Conservation (phyloP, 2,888 invertebrate species). For the Polietes domitor region DNA sequence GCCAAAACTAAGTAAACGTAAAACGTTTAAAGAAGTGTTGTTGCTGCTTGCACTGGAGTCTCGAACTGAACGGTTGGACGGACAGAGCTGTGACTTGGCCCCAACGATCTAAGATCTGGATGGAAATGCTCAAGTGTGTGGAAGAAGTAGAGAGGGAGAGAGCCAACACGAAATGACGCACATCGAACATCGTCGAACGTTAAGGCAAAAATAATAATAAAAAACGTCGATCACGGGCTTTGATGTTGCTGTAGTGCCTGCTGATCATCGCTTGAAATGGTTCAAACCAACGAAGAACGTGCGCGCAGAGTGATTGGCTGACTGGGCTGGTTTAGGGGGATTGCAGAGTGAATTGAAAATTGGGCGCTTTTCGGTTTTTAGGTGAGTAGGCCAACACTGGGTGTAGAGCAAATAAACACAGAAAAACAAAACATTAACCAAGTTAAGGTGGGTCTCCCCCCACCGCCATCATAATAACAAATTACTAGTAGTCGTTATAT, state of each 20-base stretch:
- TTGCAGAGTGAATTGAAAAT: neutral
- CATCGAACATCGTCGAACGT: neutral
- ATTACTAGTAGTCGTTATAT: too few species aligned
- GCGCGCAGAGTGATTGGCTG: neutral
- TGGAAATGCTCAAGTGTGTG: neutral
- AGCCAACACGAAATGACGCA: neutral
- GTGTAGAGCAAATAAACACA: neutral
- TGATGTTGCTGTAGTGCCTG: neutral
- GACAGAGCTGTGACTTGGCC: neutral
- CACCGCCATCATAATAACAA: too few species aligned
- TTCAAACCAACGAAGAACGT: constrained; percentile 7
- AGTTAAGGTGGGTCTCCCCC: neutral
- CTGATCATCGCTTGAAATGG: neutral
- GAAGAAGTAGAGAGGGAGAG: neutral
- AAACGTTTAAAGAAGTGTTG: neutral
- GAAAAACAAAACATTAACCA: neutral
- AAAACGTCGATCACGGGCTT: neutral
- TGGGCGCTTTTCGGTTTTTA: neutral
- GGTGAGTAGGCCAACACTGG: constrained; percentile 14
- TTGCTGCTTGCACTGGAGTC: neutral
- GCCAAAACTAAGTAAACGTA: neutral
- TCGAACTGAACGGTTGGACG: neutral
- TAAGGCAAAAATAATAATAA: neutral
- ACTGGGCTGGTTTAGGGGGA: neutral
- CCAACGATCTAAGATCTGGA: too few species aligned